Evolutionary conservation across 2,888 invertebrate species (phyloP).

Genomic region (Onthophagus sagittarius): DNA sequence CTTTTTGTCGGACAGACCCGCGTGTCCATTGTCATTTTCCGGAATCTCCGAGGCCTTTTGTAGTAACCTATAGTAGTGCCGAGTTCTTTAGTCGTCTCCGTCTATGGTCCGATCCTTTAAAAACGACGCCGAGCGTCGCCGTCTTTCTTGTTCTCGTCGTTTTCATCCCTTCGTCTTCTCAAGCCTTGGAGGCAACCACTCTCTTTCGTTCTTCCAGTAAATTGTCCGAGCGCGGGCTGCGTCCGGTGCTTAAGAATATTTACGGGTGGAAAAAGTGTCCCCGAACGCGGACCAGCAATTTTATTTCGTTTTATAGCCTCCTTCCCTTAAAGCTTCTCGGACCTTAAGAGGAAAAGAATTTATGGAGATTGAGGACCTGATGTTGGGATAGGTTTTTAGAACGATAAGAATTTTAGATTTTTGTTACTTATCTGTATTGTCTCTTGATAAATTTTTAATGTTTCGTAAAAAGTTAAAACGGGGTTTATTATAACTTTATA

Average conservation of each 20-base stretch:
- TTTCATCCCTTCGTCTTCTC: neutral
- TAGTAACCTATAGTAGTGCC: neutral
- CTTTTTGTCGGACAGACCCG: neutral
- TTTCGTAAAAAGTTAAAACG: neutral
- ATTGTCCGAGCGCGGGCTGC: slow-evolving; percentile 40
- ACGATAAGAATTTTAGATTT: neutral
- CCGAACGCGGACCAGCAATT: slow-evolving; percentile 19
- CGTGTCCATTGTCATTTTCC: neutral
- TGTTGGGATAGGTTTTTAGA: neutral
- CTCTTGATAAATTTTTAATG: neutral
- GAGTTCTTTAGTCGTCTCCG: slow-evolving; percentile 30
- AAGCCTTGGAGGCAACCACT: slow-evolving; percentile 22
- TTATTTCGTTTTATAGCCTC: slow-evolving; percentile 22
- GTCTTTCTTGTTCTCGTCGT: neutral
- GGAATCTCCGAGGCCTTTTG: neutral
- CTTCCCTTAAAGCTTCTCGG: slow-evolving; percentile 13
- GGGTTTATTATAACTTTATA: no score
- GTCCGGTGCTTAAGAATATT: slow-evolving; percentile 48
- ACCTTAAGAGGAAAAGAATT: neutral
- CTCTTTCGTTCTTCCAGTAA: slow-evolving; percentile 32
- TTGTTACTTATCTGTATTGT: neutral
- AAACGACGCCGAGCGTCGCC: slow-evolving; percentile 33
- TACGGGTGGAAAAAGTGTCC: slow-evolving; percentile 38
- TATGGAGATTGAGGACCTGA: neutral
- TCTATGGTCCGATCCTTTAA: slow-evolving; percentile 28